phyloP scores from a whole-genome alignment of 2,113 vertebrate genomes.

The Erythrocercus mccallii region DNA sequence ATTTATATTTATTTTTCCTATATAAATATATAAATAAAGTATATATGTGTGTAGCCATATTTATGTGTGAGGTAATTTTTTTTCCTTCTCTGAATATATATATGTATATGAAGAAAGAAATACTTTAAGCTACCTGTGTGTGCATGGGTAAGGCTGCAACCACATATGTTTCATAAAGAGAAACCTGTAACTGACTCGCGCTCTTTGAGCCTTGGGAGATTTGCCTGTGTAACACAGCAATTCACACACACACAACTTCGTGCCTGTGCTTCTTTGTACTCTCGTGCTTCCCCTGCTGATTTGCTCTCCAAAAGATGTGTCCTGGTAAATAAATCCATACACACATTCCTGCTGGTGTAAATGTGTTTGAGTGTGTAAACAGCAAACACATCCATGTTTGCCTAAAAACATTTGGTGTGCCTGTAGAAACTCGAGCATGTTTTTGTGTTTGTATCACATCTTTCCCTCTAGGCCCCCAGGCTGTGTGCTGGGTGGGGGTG shows the following conservation, averaged over 20 bases:
- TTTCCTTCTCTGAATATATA: not conserved
- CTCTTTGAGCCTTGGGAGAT: not conserved
- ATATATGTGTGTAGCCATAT: not conserved
- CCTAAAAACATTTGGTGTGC: not conserved
- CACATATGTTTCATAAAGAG: rapidly evolving
- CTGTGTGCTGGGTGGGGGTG: rapidly evolving
- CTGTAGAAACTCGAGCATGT: rapidly evolving
- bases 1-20: not conserved
- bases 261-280: not conserved
- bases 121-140: rapidly evolving
- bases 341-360: too few relatives aligned
- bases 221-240: not conserved
- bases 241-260: rapidly evolving
- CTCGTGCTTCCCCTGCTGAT: not conserved
- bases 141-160: not conserved
- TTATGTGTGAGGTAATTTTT: not conserved
- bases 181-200: not conserved
- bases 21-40: not conserved
- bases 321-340: rapidly evolving
- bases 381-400: not conserved
- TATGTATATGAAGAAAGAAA: not conserved
- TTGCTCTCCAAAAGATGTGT: not conserved
- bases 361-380: not conserved
- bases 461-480: rapidly evolving
- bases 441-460: rapidly evolving